A percentile compares a stretch with the other conserved stretches of the same genome.
Conservation (phyloP, 2,888 invertebrate genomes). For the Saturnia japonica region DNA sequence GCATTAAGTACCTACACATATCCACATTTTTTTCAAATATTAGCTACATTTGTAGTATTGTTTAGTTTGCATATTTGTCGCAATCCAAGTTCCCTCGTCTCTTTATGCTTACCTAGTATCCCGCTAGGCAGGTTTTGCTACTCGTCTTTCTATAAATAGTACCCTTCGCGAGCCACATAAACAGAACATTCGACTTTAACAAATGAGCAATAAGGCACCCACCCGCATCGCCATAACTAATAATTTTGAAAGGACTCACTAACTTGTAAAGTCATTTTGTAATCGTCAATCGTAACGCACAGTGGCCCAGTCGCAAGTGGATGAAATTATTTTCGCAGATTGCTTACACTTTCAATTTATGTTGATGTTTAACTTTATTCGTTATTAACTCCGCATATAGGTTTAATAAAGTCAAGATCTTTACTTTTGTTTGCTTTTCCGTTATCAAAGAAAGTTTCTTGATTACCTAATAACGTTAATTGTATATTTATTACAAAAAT, state of each 20-base stretch:
- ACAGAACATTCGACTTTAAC: conserved; percentile 31
- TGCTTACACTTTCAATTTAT: conserved; percentile 75
- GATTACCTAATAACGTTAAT: background rate
- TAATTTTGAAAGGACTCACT: conserved; percentile 29
- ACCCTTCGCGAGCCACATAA: conserved; percentile 34
- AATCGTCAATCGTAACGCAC: conserved; percentile 35
- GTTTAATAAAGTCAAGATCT: conserved; percentile 33
- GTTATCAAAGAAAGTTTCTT: conserved; percentile 38
- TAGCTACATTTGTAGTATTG: conserved; percentile 28
- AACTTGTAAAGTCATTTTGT: conserved; percentile 30
- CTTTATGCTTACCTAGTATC: conserved; percentile 58
- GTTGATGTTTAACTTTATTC: conserved; percentile 54
- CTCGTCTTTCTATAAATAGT: conserved; percentile 74
- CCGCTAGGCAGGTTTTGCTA: conserved; percentile 72
- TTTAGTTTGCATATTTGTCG: conserved; percentile 51
- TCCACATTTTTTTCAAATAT: background rate
- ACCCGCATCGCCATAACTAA: conserved; percentile 30
- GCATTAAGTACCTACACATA: no score
- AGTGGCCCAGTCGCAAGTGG: conserved; percentile 71
- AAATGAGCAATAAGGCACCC: conserved; percentile 36
- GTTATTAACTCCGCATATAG: conserved; percentile 51
- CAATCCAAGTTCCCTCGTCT: conserved; percentile 61
- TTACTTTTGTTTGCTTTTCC: conserved; percentile 35
- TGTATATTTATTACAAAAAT: background rate
- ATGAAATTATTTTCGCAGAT: conserved; percentile 67